These are phyloP conservation scores for Meriones unguiculatus DNA, from an alignment of 2,113 vertebrate species.

Conservation along the genomic window DNA sequence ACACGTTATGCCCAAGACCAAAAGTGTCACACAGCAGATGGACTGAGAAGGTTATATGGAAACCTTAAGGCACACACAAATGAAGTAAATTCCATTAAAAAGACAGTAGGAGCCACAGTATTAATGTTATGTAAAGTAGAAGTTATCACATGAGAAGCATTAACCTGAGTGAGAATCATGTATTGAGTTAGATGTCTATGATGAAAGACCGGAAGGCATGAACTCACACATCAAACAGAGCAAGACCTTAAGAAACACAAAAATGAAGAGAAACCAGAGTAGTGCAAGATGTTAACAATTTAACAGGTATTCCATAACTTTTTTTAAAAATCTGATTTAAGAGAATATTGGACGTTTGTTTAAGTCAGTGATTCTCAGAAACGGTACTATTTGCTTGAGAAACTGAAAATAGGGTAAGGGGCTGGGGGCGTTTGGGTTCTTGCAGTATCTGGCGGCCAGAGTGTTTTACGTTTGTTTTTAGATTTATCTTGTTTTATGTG, in stretches of 20 bases:
- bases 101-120: not conserved
- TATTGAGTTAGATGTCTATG: not conserved
- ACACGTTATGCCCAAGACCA: not conserved
- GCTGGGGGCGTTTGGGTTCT: not conserved
- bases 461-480: not conserved
- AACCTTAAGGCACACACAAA: not conserved
- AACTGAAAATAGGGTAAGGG: not conserved
- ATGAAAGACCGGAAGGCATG: not conserved
- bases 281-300: not conserved
- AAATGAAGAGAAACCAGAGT: not conserved
- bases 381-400: not conserved
- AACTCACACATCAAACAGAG: not conserved
- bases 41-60: not conserved
- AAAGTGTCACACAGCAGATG: not conserved
- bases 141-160: not conserved
- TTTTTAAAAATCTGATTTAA: not conserved
- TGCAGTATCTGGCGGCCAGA: not conserved
- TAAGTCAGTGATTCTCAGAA: not conserved
- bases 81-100: not conserved
- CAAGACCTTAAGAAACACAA: not conserved
- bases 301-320: not conserved
- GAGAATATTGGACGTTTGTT: not conserved
- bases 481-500: not conserved
- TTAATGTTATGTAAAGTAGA: not conserved
- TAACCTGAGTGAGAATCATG: not conserved